Evolutionary conservation across 2,888 invertebrate species (phyloP), one percentile per base, ranked within the genome.

Genomic region (Candidula unifasciata): DNA sequence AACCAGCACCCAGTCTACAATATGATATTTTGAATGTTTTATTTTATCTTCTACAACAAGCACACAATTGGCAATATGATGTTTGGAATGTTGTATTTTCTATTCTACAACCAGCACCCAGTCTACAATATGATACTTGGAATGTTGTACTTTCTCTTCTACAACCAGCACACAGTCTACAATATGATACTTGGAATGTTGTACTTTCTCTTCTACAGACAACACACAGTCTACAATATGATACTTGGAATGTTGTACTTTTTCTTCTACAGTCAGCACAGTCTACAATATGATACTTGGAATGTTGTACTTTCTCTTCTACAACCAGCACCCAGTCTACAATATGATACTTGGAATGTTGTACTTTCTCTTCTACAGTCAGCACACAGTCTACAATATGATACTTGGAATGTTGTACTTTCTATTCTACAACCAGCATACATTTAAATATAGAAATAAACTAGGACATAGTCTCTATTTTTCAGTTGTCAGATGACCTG

Each of bases 401-500:
- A 18, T 54, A 16, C 16, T 13, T 54, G 10, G 16, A 16, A 3
- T 21, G 57, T 60, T 60, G 57, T 16, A 60, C 57, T 10, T 60
- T 60, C 57, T 16, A n/a, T n/a, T n/a, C 3, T 60, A 60, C 18
- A 60, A n/a, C 18, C 35, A 30, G 18, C 24, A 44, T 24, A 44
- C n/a, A n/a, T 6, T 10, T 44, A 44, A 44, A 44, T 6, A 6
- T 3, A 6, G 10, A 44, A 6, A 6, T 44, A 44, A 44, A 44
- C 44, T 44, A 44, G 3, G 44, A 44, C 44, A 3, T 44, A 10
- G 10, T 44, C 5, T 24, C 13, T 16, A 37, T n/a, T 57, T 60
- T 35, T 52, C 60, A 90, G 89, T 83, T 89, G 77, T 88, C 88
- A 0, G 89, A 87, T 54, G 83, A 87, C 69, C 37, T 69, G 18